Evolutionary conservation across 2,113 vertebrate species (phyloP), one percentile per base, ranked within the genome.

Genomic region (Triplophysa siluroides): DNA sequence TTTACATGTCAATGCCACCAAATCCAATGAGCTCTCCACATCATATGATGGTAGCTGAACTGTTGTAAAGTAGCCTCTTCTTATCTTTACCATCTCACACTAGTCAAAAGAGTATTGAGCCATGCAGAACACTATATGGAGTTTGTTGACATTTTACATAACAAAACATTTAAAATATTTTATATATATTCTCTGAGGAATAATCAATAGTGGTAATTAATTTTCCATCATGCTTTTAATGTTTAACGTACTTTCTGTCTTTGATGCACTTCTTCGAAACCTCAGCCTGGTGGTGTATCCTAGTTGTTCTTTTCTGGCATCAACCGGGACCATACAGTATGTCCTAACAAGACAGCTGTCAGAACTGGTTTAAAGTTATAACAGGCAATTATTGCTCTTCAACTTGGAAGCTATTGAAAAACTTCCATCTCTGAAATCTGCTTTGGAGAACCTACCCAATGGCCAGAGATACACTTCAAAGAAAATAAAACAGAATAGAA

Each of bases 391-490:
- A 71, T 60, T 14, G 14, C 19, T 41, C 33, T 67, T 38, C 71
- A 62, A 26, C 29, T 66, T 62, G 56, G 76, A 80, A 56, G 58
- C 54, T 62, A 52, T 63, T 71, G 67, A 52, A 41, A 71, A 75
- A 75, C 62, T 43, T 75, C 47, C 21, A 45, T 56, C 50, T 75
- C 47, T 26, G 63, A 58, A 64, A 58, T 64, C 21, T 12, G 54
- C 52, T 63, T 38, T n/a, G 19, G 45, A 80, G 67, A 62, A 24
- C 16, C 1, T 54, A 29, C 64, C 9, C 14, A 63, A 29, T 52
- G 18, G 67, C 19, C 38, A 18, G 60, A 77, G 61, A 54, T 2
- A 14, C 24, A 70, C 45, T 79, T 80, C 72, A 80, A 83, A 83
- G 47, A 63, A n/a, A 68, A 76, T 76, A 4, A 80, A 73, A 66